phyloP scores from a whole-genome alignment of 2,113 vertebrate genomes.

The Ctenodactylus gundi region DNA sequence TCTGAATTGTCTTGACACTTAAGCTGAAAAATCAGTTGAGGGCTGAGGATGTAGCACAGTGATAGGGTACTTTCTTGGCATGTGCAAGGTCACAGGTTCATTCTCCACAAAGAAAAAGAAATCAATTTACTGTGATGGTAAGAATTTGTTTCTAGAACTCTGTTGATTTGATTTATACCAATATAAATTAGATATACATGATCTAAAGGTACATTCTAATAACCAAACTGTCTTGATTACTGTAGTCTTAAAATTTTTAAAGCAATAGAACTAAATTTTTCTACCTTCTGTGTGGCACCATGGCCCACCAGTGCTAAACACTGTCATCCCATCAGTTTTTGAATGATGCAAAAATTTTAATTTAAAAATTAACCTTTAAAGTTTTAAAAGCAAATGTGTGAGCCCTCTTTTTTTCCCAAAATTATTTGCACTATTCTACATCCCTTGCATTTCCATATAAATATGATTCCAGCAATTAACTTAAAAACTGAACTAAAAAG shows the following conservation, averaged over 20 bases:
- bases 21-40: too few species aligned
- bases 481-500: too few species aligned
- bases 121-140: neutral
- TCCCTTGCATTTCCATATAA: neutral
- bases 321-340: neutral
- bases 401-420: neutral
- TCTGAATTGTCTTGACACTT: neutral
- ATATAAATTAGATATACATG: neutral
- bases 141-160: neutral
- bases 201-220: neutral
- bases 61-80: too few species aligned
- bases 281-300: neutral
- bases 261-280: neutral
- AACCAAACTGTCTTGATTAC: neutral
- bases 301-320: neutral
- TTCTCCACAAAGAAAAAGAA: too few species aligned
- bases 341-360: neutral
- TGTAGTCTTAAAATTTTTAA: neutral
- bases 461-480: too few species aligned
- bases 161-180: neutral
- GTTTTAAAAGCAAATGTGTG: neutral
- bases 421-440: neutral
- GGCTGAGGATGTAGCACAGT: too few species aligned
- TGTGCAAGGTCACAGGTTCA: too few species aligned
- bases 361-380: constrained; percentile 29